A percentile compares a stretch with the other conserved stretches of the same genome.
Conservation (phyloP, 2,888 invertebrate genomes). For the Tachina fera region DNA sequence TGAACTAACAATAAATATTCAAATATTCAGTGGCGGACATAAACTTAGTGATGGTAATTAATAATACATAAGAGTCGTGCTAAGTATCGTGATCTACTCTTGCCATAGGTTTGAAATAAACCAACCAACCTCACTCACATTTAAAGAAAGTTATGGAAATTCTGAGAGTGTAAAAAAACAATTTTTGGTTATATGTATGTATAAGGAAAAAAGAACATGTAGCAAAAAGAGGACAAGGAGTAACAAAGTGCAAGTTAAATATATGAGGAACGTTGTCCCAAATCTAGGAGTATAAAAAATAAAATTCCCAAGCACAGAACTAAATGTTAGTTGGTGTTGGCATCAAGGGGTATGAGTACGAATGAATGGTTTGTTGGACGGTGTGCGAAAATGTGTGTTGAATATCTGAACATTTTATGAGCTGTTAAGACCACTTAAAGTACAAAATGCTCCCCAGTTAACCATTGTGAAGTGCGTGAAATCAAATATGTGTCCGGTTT, state of each 20-base stretch:
- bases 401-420: constrained; percentile 78
- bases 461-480: constrained; percentile 79
- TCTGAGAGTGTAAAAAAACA: constrained; percentile 27
- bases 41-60: too few species aligned
- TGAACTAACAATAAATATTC: too few species aligned
- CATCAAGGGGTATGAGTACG: constrained; percentile 16
- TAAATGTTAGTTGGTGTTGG: constrained; percentile 38
- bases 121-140: background rate
- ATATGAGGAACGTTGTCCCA: constrained; percentile 43
- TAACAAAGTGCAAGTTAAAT: constrained; percentile 41
- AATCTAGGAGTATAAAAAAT: constrained; percentile 24
- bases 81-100: too few species aligned
- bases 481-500: constrained; percentile 76
- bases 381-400: constrained; percentile 44
- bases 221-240: constrained; percentile 8
- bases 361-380: constrained; percentile 9
- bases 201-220: background rate
- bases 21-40: too few species aligned
- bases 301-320: constrained; percentile 26
- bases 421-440: constrained; percentile 77
- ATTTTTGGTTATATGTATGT: background rate
- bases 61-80: too few species aligned
- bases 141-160: constrained; percentile 4
- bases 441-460: constrained; percentile 81
- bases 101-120: constrained; percentile 4